A percentile compares a stretch with the other conserved stretches of the same genome.
Conservation (phyloP, 2,888 invertebrate genomes). For the Zygaena filipendulae region DNA sequence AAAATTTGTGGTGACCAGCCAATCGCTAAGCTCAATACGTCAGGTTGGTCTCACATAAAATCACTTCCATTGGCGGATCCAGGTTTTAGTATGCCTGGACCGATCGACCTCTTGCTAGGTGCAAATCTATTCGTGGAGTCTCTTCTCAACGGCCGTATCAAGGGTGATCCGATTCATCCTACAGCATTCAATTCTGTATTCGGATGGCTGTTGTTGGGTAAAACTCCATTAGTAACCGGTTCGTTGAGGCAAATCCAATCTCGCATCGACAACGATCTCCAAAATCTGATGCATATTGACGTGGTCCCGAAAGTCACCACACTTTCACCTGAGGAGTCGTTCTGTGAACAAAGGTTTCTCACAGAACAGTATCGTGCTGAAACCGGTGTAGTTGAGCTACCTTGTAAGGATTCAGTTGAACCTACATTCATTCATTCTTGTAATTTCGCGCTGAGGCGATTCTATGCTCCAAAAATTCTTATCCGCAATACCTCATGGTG, state of each 20-base stretch:
- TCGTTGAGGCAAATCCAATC: conserved; percentile 1
- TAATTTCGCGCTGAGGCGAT: conserved; percentile 10
- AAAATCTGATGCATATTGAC: conserved; percentile 2
- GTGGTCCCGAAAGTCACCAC: background rate
- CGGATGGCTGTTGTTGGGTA: conserved; percentile 8
- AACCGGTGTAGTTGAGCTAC: conserved; percentile 6
- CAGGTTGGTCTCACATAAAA: conserved; percentile 5
- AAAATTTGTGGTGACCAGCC: conserved; percentile 9
- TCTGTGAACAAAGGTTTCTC: conserved; percentile 7
- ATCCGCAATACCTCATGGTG: conserved; percentile 7
- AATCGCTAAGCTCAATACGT: conserved; percentile 9
- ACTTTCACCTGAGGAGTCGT: conserved; percentile 1
- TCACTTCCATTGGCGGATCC: conserved; percentile 12
- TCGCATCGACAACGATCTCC: conserved; percentile 1
- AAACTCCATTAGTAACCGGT: background rate
- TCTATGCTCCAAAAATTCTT: conserved; percentile 6
- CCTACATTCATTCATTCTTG: conserved; percentile 3
- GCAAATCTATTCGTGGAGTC: conserved; percentile 9
- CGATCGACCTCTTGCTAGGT: conserved; percentile 11
- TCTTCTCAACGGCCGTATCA: conserved; percentile 2
- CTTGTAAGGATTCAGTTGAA: conserved; percentile 9
- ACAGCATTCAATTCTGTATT: conserved; percentile 8
- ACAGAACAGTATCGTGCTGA: conserved; percentile 2
- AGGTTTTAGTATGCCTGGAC: conserved; percentile 8
- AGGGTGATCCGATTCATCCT: conserved; percentile 5